phyloP scores from a whole-genome alignment of 2,888 invertebrate species.

The Notodonta ziczac region DNA sequence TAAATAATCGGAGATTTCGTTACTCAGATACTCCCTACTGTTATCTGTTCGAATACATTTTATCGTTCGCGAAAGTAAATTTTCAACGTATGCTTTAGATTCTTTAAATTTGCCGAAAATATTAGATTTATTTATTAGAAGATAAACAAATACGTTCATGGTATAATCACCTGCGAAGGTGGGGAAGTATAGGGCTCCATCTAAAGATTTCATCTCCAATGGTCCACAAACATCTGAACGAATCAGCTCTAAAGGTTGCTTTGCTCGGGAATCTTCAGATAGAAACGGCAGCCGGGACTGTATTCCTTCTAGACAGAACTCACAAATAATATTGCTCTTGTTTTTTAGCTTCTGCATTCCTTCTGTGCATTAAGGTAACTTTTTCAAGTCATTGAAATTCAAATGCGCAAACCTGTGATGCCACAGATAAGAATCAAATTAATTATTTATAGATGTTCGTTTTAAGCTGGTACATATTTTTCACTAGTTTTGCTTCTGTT shows the following conservation, averaged over 20 bases:
- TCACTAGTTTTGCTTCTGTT: constrained; percentile 4
- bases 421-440: constrained; percentile 7
- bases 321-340: constrained; percentile 6
- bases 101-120: constrained; percentile 2
- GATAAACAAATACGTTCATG: background rate
- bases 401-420: constrained; percentile 6
- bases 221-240: constrained; percentile 5
- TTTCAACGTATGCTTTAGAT: constrained; percentile 18
- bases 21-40: too few relatives aligned
- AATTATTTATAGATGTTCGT: constrained; percentile 1
- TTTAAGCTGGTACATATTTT: constrained; percentile 16
- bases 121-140: constrained; percentile 4
- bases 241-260: background rate
- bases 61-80: too few relatives aligned
- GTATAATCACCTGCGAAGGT: background rate
- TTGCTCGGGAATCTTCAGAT: background rate
- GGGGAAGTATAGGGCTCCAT: background rate
- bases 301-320: constrained; percentile 3
- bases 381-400: constrained; percentile 3
- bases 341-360: background rate
- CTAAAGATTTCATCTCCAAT: background rate
- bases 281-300: constrained; percentile 3
- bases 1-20: too few relatives aligned
- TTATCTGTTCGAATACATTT: constrained; percentile 25
- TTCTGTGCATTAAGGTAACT: background rate